Conservation (phyloP, 2,888 invertebrate species). For the Teleogryllus oceanicus region DNA sequence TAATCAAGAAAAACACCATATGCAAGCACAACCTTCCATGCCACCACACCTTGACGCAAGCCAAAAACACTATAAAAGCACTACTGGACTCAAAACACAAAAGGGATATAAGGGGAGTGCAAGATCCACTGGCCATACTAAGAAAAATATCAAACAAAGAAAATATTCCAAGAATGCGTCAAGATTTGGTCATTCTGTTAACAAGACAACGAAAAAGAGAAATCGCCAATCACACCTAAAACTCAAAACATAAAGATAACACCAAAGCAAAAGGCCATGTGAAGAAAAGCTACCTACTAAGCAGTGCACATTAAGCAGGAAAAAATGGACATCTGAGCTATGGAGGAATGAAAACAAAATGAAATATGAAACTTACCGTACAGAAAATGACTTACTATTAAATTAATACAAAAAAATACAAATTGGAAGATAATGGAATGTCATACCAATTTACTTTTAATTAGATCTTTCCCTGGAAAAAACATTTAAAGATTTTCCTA, state of each 20-base stretch:
- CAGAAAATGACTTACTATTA: too few relatives aligned
- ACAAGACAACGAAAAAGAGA: constrained; percentile 8
- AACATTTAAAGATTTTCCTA: too few relatives aligned
- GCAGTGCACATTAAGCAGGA: not conserved
- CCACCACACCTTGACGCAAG: constrained; percentile 1
- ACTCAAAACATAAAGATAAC: not conserved
- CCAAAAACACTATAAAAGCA: not conserved
- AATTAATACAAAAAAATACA: too few relatives aligned
- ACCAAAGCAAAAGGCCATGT: not conserved
- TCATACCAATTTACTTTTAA: too few relatives aligned
- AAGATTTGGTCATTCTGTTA: not conserved
- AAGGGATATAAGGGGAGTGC: not conserved
- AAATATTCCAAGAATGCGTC: not conserved
- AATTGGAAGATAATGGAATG: too few relatives aligned
- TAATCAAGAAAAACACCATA: not conserved
- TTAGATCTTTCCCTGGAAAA: too few relatives aligned
- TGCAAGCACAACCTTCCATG: not conserved
- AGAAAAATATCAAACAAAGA: not conserved
- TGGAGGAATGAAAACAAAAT: too few relatives aligned
- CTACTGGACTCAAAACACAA: not conserved
- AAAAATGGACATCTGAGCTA: not conserved
- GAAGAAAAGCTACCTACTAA: not conserved
- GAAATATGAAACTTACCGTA: too few relatives aligned
- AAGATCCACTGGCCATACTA: not conserved
- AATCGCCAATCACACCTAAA: not conserved